Evolutionary conservation across 2,113 vertebrate genomes (phyloP), one percentile per base, ranked within the genome.

Genomic region (Phalacrocorax carbo): DNA sequence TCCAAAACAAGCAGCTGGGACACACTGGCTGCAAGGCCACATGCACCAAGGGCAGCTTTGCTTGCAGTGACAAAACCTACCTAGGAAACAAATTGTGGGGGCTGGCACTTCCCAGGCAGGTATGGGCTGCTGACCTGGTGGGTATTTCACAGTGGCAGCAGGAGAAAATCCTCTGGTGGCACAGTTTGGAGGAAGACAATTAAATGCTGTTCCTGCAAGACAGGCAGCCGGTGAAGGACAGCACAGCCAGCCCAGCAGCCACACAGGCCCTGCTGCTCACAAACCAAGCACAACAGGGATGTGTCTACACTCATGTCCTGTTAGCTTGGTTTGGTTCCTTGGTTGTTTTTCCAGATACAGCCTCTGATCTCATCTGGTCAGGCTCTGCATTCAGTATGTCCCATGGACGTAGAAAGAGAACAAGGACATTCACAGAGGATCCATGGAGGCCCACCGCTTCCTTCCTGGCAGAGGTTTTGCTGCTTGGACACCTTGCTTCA

Each of bases 271-370:
- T 29, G 54, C 58, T 69, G 62, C 71, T 88, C 27, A 21, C 48
- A 71, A 36, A n/a, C 36, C 0, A 0, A 49, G 23, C 1, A 3
- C 44, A 61, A 42, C 26, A 57, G 3, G 0, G 48, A 40, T 1
- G 0, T 2, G 1, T 49, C 61, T 36, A 9, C 19, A 6, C 19
- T 88, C 15, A 17, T 0, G 4, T 34, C 52, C 20, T 2, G 0
- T 51, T 49, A n/a, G 21, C 62, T 73, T 69, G 7, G 7, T 68
- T 72, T 16, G 36, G 23, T 38, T 71, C 52, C 58, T 68, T 44
- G 6, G 32, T 11, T 87, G 32, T 81, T 77, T 40, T 58, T 16
- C 32, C 34, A 72, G 26, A 51, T 82, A 65, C 36, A 87, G n/a
- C 19, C 44, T 81, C 44, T 21, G 36, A 15, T 14, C 77, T 15